Conservation (phyloP, 2,113 vertebrate species). For the Sceloporus undulatus region DNA sequence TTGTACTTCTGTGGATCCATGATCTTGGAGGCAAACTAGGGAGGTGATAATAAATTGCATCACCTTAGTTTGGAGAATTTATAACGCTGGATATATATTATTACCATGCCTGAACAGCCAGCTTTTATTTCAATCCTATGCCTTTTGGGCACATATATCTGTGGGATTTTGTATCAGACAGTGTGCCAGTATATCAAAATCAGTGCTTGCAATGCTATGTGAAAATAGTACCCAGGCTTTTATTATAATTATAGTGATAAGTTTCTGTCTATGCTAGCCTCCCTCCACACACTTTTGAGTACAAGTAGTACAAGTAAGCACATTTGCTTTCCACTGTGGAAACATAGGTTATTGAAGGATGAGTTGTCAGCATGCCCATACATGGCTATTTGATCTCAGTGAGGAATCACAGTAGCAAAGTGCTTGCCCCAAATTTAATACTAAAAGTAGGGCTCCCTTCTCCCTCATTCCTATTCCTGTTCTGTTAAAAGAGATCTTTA, state of each 20-base stretch:
- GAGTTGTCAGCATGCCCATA: neutral
- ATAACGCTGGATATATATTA: neutral
- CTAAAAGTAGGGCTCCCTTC: neutral
- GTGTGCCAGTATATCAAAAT: constrained; percentile 23
- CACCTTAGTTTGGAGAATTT: constrained; percentile 14
- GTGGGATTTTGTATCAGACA: constrained; percentile 14
- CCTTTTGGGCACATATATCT: neutral
- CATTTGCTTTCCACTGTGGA: constrained; percentile 1
- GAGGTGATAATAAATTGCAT: constrained; percentile 10
- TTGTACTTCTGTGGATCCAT: neutral
- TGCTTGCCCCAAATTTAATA: neutral
- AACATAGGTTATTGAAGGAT: neutral
- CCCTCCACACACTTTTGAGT: neutral
- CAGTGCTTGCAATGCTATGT: neutral
- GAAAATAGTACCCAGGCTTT: neutral
- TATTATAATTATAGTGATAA: constrained; percentile 2
- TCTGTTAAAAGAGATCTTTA: neutral
- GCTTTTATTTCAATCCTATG: constrained; percentile 34
- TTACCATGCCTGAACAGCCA: neutral
- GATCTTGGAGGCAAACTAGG: constrained; percentile 16
- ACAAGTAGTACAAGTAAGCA: neutral
- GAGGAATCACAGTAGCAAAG: neutral
- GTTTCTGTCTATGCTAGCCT: neutral
- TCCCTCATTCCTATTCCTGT: neutral
- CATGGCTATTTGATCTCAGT: neutral